Evolutionary conservation across 1,140 invertebrate species (phyloP).

Genomic region (Tribolium castaneum): DNA sequence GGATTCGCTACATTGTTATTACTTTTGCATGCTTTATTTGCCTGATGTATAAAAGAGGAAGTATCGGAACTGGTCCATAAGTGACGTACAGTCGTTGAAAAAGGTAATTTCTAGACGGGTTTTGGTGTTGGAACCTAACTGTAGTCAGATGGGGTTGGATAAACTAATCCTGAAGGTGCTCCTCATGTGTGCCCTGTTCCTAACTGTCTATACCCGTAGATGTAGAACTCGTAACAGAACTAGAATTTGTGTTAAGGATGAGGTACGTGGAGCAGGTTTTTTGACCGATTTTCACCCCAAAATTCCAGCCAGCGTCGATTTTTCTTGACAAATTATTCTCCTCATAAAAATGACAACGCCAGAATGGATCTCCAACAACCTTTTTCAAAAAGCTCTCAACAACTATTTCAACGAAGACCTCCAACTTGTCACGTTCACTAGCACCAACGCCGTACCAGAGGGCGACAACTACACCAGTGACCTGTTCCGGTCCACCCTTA

Average conservation of each 20-base stretch:
- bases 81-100: background rate
- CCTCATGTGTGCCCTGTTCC: background rate
- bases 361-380: constrained; percentile 51
- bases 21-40: background rate
- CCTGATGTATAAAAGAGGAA: background rate
- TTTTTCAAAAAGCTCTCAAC: constrained; percentile 53
- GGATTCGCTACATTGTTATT: background rate
- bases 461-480: constrained; percentile 60
- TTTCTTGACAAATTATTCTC: background rate
- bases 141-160: background rate
- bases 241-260: background rate
- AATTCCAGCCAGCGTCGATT: background rate
- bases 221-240: background rate
- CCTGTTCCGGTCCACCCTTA: constrained; percentile 54
- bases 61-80: background rate
- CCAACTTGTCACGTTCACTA: constrained; percentile 47
- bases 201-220: background rate
- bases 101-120: background rate
- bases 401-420: constrained; percentile 48
- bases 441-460: constrained; percentile 52
- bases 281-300: background rate
- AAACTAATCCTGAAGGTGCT: background rate
- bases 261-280: background rate
- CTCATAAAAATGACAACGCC: constrained; percentile 49
- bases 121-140: background rate